Conservation (phyloP, 1,140 invertebrate species). For the Eriosoma lanigerum region DNA sequence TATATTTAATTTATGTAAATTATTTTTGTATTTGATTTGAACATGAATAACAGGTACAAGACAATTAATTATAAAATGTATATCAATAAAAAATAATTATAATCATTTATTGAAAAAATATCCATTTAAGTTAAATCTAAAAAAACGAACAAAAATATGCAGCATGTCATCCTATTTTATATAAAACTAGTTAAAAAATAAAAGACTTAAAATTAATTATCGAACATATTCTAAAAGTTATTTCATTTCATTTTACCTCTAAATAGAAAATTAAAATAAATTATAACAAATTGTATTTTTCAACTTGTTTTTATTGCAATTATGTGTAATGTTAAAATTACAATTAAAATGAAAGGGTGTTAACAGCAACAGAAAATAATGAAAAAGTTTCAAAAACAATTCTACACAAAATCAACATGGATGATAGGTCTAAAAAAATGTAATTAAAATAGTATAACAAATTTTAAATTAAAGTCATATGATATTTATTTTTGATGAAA, state of each 20-base stretch:
- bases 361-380: neutral
- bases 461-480: conserved; percentile 11
- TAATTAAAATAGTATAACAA: neutral
- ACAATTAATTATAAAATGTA: neutral
- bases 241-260: conserved; percentile 10
- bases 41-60: neutral
- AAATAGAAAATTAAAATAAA: conserved; percentile 6
- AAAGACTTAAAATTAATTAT: conserved; percentile 7
- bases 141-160: neutral
- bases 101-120: conserved; percentile 9
- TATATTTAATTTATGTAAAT: neutral
- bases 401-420: neutral
- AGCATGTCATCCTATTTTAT: neutral
- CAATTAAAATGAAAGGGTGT: neutral
- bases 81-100: conserved; percentile 11
- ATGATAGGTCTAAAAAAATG: neutral
- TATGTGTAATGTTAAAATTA: conserved; percentile 15
- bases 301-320: neutral
- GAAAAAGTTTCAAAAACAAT: conserved; percentile 7
- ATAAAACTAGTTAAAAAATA: neutral
- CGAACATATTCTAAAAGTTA: neutral
- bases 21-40: neutral
- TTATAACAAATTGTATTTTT: neutral
- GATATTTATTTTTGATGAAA: neutral
- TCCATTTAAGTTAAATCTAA: neutral